Base-by-base conservation (phyloP, 1,140 invertebrate species). In the Polypedilum pembai region DNA sequence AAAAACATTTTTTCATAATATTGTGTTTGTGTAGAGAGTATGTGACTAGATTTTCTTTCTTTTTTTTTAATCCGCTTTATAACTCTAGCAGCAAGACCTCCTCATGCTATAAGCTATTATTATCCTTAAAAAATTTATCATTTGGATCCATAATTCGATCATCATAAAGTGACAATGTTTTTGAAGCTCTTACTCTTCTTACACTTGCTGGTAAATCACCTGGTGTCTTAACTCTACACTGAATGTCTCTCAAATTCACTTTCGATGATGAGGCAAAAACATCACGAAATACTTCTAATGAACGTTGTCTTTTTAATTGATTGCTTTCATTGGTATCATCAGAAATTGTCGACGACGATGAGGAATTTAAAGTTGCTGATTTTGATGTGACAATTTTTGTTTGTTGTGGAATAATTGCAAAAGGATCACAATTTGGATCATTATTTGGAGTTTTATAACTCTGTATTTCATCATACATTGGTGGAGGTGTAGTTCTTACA, bases 141-240 rank as follows among this genome's bases (percentile, higher is more conserved):
- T 84, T 84, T 69, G 85, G 85, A 75, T 85, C 85, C 92, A 94
- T 95, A 84, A 94, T 92, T 40, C 93, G 84, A 79, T 95, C 93
- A 78, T 94, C 92, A 79, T 94, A 94, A 3, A 94, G 81, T 15
- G 92, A 94, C 77, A 94, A 88, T 75, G 93, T 85, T 78, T 87
- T 84, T 76, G 79, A 78, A 72, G 84, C 82, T 41, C 90, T 83
- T 15, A 89, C 87, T 77, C 87, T 86, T 10, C 91, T 78, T 2
- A 91, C 88, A 0, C 90, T 91, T 0, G 90, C 88, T 5, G 92
- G 92, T 1, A 94, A 85, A 80, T 92, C 90, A 0, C 91, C 90
- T 0, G 92, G 92, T 0, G 92, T 94, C 80, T 94, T 94, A 1
- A 94, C 89, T 74, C 92, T 85, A 40, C 87, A 87, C 72, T 89